phyloP scores from a whole-genome alignment of 2,797 vertebrate species.

The Rhinophrynus dorsalis region DNA sequence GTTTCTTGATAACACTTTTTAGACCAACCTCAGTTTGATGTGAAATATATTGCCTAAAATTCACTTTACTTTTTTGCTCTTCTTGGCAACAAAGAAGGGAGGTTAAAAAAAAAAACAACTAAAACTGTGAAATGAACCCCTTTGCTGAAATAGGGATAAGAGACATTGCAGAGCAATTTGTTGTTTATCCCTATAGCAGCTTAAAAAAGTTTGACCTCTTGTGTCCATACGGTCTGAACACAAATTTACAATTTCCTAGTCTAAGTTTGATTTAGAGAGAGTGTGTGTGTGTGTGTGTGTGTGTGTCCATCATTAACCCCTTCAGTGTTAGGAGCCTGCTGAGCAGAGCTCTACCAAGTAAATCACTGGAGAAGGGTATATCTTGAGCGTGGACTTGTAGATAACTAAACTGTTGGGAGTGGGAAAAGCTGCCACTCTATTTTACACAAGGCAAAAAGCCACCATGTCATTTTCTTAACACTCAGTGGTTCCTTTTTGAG shows the following conservation, averaged over 20 bases:
- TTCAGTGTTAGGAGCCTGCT: conserved; percentile 22
- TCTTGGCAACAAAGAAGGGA: neutral
- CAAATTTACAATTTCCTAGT: too few relatives aligned
- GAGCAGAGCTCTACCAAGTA: conserved; percentile 30
- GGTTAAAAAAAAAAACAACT: neutral
- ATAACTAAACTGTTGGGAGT: conserved; percentile 71
- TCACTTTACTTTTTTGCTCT: neutral
- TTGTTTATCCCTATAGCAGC: neutral
- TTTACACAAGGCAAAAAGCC: conserved; percentile 73
- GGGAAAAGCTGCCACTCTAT: conserved; percentile 74
- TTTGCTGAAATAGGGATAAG: neutral
- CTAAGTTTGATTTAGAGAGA: too few relatives aligned
- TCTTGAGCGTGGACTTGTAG: conserved; percentile 52
- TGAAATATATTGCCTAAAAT: too few relatives aligned
- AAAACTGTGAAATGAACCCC: conserved; percentile 5
- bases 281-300: too few relatives aligned
- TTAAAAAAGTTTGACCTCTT: too few relatives aligned
- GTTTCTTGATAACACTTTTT: too few relatives aligned
- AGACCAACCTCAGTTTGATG: too few relatives aligned
- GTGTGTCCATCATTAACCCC: neutral
- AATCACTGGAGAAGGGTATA: conserved; percentile 45
- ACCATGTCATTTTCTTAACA: conserved; percentile 75
- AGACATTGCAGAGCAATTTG: neutral
- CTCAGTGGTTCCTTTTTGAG: conserved; percentile 77
- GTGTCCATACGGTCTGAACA: neutral